Base-by-base conservation (phyloP, 1,140 invertebrate genomes). In the Ladona fulva region DNA sequence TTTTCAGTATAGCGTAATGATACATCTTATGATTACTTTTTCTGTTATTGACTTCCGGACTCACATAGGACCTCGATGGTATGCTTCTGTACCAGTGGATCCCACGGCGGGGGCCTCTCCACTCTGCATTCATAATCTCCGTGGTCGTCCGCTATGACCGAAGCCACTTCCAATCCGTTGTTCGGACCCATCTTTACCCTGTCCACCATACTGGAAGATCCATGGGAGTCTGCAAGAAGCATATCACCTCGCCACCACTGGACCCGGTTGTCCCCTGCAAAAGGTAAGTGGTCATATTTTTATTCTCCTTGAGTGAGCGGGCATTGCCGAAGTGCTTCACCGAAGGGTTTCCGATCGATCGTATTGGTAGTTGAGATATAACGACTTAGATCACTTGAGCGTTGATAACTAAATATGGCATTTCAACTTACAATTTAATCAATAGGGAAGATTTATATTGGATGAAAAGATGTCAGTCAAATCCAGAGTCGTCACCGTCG, bases 11-110 rank as follows among this genome's bases (percentile, higher is more conserved):
- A n/a, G n/a, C n/a, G n/a, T n/a, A n/a, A n/a, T n/a, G n/a, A n/a
- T n/a, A n/a, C n/a, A n/a, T n/a, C n/a, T n/a, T n/a, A n/a, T n/a
- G n/a, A n/a, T n/a, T n/a, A n/a, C n/a, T n/a, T n/a, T n/a, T n/a
- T n/a, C n/a, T n/a, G n/a, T n/a, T n/a, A n/a, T n/a, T n/a, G n/a
- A n/a, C n/a, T n/a, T n/a, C n/a, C n/a, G n/a, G n/a, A 87, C 90
- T 90, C 85, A 92, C 92, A 90, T 83, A 92, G 87, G 42, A 94
- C 92, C 88, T 93, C 89, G 78, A 94, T 92, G 42, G 90, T 87
- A 82, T 94, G 91, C 37, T 88, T 85, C 83, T 93, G 92, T 76
- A 86, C 87, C 11, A 92, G 88, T 66, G 87, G 83, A n/a, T 86
- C 85, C 88, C 87, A 89, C 22, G 88, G 86, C 59, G 85, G 83